phyloP scores from a whole-genome alignment of 2,113 vertebrate genomes.

The Damaliscus lunatus region DNA sequence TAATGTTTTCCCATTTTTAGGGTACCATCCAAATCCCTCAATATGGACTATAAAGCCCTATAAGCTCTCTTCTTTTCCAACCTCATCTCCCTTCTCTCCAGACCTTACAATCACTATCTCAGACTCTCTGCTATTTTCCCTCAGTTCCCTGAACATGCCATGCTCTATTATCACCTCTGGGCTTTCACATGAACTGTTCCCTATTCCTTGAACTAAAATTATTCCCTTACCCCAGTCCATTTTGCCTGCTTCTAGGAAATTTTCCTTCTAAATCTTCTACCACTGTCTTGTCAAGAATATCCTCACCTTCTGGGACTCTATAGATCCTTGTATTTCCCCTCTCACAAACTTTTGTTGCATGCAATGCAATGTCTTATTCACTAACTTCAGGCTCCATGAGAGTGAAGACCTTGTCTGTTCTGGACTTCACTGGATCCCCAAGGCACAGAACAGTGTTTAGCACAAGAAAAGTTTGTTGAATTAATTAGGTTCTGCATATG shows the following conservation, averaged over 20 bases:
- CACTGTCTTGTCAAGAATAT: not conserved
- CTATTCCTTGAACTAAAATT: not conserved
- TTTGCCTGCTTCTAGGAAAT: conserved; percentile 7
- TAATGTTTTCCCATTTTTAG: not conserved
- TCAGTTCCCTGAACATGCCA: not conserved
- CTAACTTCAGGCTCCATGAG: not conserved
- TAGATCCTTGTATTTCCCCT: not conserved
- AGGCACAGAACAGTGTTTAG: not conserved
- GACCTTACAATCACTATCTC: not conserved
- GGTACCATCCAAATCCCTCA: not conserved
- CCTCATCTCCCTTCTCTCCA: not conserved
- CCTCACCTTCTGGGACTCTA: not conserved
- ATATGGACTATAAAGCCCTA: not conserved
- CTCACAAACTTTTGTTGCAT: not conserved
- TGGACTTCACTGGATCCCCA: not conserved
- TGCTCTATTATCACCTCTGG: not conserved
- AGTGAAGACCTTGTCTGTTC: not conserved
- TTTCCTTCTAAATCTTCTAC: not conserved
- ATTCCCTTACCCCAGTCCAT: not conserved
- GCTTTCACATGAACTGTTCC: not conserved
- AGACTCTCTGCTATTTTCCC: not conserved
- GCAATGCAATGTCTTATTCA: not conserved
- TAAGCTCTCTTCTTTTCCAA: not conserved
- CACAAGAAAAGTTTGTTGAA: conserved; percentile 18
- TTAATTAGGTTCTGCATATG: not conserved